Evolutionary conservation across 2,888 invertebrate genomes (phyloP), one percentile per base, ranked within the genome.

Genomic region (Phytoseiulus persimilis): DNA sequence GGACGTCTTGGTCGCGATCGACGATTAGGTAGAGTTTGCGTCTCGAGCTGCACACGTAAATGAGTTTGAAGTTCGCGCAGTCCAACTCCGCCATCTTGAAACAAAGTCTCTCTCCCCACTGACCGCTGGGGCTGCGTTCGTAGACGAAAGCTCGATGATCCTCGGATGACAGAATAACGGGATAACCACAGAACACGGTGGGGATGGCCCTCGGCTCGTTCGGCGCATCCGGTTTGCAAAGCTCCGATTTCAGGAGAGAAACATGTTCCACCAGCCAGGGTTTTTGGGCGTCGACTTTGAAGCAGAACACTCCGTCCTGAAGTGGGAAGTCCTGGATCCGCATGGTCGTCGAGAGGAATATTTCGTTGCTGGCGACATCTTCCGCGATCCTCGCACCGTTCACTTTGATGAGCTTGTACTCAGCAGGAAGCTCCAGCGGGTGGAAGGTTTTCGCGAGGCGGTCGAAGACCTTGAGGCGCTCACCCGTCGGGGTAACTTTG

Each of bases 1-100:
- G 87, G 9, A 87, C 87, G 32, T 87, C 87, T 45, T 87, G 87
- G 87, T 87, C 87, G 9, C 45, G 87, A 39, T 87, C 87, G 5
- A 87, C 87, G 18, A 87, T 33, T 2, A 87, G 87, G 87, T 87
- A 87, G 32, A 87, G 87, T 33, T 87, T 87, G 45, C 87, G 87
- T 33, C 33, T 87, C n/a, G 87, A 39, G 32, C 87, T 87, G 33
- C 45, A 87, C 11, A 87, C 87, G 33, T 87, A 87, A n/a, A 87
- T 87, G 32, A 87, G 18, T n/a, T 87, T 45, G 33, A 39, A 87
- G 31, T 87, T 87, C 9, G 87, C 32, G 11, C 28, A n/a, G 31
- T 87, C 87, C 39, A 87, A n/a, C 33, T 87, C 87, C 32, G 23
- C 33, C 6, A 87, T 33, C 11, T 32, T 32, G 23, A 87, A 87